phyloP scores from a whole-genome alignment of 2,797 vertebrate genomes.

The Peromyscus eremicus region DNA sequence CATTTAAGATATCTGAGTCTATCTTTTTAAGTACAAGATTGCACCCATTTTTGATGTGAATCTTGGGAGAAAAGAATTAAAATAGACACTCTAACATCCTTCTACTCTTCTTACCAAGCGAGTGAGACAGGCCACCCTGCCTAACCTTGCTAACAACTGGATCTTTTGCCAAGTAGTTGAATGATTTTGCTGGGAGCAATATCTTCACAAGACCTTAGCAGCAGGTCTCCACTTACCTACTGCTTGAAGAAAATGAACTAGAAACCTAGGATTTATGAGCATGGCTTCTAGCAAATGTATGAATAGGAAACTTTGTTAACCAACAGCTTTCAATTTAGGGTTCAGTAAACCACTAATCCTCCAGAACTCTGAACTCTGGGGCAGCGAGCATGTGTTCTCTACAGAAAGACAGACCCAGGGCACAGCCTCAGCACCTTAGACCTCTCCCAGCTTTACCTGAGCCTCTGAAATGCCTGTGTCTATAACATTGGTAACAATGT shows the following conservation, averaged over 20 bases:
- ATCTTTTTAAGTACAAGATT: neutral
- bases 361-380: neutral
- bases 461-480: neutral
- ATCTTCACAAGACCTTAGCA: neutral
- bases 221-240: neutral
- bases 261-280: neutral
- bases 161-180: slow-evolving; percentile 5
- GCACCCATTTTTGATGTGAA: neutral
- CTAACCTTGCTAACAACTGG: slow-evolving; percentile 5
- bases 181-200: neutral
- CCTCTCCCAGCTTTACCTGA: neutral
- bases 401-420: neutral
- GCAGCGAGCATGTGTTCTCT: neutral
- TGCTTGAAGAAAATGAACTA: neutral
- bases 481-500: neutral
- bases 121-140: neutral
- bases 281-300: neutral
- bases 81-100: neutral
- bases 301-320: neutral
- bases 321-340: neutral
- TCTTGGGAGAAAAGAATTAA: neutral
- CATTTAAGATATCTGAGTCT: slow-evolving; percentile 24
- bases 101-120: neutral
- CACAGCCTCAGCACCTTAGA: neutral
- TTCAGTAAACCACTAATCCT: neutral